Base-by-base conservation (phyloP, 2,888 invertebrate species). In the Callyntrura sp. region DNA sequence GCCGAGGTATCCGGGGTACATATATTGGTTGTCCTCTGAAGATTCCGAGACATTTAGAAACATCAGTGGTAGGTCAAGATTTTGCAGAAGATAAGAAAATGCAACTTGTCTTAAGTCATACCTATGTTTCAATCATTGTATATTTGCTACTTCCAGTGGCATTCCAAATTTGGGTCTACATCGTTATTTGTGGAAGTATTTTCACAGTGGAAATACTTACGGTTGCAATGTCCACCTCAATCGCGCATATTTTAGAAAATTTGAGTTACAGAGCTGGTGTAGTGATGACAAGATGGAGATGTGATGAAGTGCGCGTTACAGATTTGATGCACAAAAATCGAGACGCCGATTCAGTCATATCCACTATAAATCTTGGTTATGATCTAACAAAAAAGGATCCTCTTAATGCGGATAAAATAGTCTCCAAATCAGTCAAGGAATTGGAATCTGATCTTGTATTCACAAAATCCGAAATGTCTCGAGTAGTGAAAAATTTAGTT, bases 221-320 rank as follows among this genome's bases (percentile, higher is more conserved):
- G 5, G 89, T 90, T 11, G 65, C 85, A 1, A 83, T 88, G 83
- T 91, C 91, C 45, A 83, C 84, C 43, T 91, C 91, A 5, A 45
- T 91, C 0, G 91, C 76, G 0, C 91, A 91, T 35, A 90, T 90
- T 43, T 60, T 91, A 43, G 91, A 91, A 28, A 91, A 88, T 35
- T 48, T 91, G 14, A 90, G 90, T 78, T 91, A 91, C 28, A 60
- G 89, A 12, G 91, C 82, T 4, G 91, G 91, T 0, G 91, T 91
- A 2, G 91, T 91, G 14, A 91, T 91, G 91, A 83, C 83, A 20
- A 81, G 91, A 23, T 91, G 91, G 91, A 68, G 76, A 0, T 91
- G 91, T 62, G 91, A 91, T 43, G 85, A 88, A 28, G 45, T 57
- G 8, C 83, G 25, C 11, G 78, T 91, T 5, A 78, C 83, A n/a